Conservation (phyloP, 2,113 vertebrate genomes). For the Aspidoscelis tigris region DNA sequence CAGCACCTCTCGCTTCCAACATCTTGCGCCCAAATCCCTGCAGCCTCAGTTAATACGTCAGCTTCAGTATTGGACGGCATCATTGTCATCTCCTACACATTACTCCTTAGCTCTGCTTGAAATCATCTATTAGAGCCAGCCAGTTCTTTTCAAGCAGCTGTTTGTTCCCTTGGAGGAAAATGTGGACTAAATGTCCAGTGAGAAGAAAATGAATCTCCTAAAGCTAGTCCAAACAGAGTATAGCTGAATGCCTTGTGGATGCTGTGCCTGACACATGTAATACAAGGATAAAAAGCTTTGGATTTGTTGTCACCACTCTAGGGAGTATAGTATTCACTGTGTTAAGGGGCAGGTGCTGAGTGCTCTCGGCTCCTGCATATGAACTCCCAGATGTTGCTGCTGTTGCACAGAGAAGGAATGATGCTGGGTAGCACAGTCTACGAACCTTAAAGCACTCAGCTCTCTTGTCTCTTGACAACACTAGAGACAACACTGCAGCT, state of each 20-base stretch:
- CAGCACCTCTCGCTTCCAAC: background rate
- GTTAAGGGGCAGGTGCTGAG: background rate
- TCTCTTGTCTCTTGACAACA: no score
- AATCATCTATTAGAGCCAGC: conserved; percentile 14
- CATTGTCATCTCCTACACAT: conserved; percentile 43
- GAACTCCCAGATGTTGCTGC: background rate
- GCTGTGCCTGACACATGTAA: background rate
- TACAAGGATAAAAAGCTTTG: conserved; percentile 6
- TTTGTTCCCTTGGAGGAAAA: conserved; percentile 34
- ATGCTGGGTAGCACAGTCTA: background rate
- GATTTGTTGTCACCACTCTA: background rate
- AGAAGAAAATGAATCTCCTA: conserved; percentile 31
- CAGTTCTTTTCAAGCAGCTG: conserved; percentile 45
- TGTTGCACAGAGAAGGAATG: no score
- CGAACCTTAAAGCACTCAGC: background rate
- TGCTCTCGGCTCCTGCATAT: background rate
- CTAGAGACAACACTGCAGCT: background rate
- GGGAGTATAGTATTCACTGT: background rate
- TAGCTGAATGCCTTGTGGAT: background rate
- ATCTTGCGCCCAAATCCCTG: background rate
- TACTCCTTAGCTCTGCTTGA: conserved; percentile 27
- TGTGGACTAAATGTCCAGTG: background rate
- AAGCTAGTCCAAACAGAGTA: conserved; percentile 16
- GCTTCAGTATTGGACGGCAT: conserved; percentile 58
- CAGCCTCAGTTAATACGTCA: conserved; percentile 50